Evolutionary conservation across 2,888 invertebrate species (phyloP).

Genomic region (Metellina segmentata): DNA sequence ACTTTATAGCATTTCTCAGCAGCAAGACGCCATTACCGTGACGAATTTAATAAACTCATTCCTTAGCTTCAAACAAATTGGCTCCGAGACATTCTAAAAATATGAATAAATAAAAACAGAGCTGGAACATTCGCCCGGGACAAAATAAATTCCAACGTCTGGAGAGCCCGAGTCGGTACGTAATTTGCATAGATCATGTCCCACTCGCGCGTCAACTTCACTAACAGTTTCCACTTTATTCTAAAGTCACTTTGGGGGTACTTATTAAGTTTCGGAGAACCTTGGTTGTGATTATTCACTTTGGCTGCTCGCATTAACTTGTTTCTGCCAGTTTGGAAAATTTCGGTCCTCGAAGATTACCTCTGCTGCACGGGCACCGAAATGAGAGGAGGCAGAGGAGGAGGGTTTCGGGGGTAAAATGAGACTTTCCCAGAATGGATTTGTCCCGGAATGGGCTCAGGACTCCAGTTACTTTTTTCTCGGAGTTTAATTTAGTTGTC

Average conservation of each 20-base stretch:
- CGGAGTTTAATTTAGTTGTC: conserved; percentile 33
- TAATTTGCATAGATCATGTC: conserved; percentile 71
- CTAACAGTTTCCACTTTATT: conserved; percentile 72
- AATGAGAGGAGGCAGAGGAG: too few relatives aligned
- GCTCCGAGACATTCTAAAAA: conserved; percentile 56
- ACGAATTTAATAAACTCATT: conserved; percentile 58
- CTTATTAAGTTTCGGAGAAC: conserved; percentile 67
- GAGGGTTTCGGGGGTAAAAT: conserved; percentile 19
- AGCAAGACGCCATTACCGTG: conserved; percentile 21
- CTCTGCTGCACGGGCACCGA: background rate
- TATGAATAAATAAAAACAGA: conserved; percentile 56
- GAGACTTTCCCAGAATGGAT: conserved; percentile 32
- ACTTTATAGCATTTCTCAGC: background rate
- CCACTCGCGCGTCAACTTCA: conserved; percentile 60
- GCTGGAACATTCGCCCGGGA: conserved; percentile 18
- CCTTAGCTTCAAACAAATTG: conserved; percentile 44
- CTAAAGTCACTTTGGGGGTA: conserved; percentile 58
- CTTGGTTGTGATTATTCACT: conserved; percentile 62
- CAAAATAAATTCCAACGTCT: conserved; percentile 44
- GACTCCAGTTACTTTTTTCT: background rate
- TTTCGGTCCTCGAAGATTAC: conserved; percentile 22
- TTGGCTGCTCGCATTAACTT: conserved; percentile 53
- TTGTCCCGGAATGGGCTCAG: conserved; percentile 17
- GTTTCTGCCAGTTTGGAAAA: conserved; percentile 54
- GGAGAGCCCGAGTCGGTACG: background rate